phyloP scores from a whole-genome alignment of 1,140 invertebrate genomes.

The Dendroctonus valens region DNA sequence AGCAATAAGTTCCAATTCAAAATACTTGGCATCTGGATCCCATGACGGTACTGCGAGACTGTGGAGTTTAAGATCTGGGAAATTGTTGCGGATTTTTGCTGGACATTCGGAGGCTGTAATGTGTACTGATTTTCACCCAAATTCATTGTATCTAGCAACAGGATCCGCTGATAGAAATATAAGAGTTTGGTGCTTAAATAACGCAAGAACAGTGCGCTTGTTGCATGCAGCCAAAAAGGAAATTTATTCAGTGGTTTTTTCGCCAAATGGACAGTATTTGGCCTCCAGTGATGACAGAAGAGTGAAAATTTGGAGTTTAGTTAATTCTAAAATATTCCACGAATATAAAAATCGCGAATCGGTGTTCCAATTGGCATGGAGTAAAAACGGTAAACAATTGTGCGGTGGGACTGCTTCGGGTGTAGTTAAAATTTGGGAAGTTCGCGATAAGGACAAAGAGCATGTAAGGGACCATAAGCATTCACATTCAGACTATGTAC shows the following conservation, averaged over 20 bases:
- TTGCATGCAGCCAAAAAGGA: conserved; percentile 62
- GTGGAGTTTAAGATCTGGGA: conserved; percentile 79
- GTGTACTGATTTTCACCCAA: conserved; percentile 72
- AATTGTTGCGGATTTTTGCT: conserved; percentile 75
- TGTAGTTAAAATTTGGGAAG: conserved; percentile 61
- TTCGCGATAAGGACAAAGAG: conserved; percentile 30
- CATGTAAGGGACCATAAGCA: conserved; percentile 27
- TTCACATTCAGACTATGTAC: conserved; percentile 17
- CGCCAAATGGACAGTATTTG: conserved; percentile 67
- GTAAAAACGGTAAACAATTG: conserved; percentile 59
- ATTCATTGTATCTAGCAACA: conserved; percentile 65
- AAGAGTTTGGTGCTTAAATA: conserved; percentile 64
- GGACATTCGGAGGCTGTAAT: conserved; percentile 84
- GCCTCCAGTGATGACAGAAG: conserved; percentile 67
- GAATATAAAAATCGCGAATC: conserved; percentile 63
- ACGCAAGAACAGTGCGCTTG: conserved; percentile 60
- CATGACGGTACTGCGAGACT: conserved; percentile 80
- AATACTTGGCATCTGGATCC: conserved; percentile 79
- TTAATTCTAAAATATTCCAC: conserved; percentile 58
- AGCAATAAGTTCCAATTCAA: conserved; percentile 69
- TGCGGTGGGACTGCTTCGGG: conserved; percentile 63
- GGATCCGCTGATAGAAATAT: conserved; percentile 68
- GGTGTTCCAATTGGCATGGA: conserved; percentile 63
- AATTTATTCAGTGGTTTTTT: conserved; percentile 65
- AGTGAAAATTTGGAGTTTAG: conserved; percentile 70